phyloP scores from a whole-genome alignment of 30 jellyfish, hydroid and myxozoan species.

The Turritopsis rubra region DNA sequence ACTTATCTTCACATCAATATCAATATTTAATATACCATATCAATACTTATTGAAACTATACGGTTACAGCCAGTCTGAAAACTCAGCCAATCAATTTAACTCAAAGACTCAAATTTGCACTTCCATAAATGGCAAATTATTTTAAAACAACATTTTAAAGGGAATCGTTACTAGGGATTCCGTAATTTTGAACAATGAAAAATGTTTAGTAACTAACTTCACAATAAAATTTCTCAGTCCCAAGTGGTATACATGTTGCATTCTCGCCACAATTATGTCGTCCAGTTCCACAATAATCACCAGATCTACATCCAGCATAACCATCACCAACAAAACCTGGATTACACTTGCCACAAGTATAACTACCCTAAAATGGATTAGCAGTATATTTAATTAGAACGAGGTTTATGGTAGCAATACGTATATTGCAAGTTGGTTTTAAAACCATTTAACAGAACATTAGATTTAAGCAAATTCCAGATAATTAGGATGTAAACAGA shows the following conservation, averaged over 20 bases:
- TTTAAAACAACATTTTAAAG: too few relatives aligned
- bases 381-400: too few relatives aligned
- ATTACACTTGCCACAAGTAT: slow-evolving; percentile 76
- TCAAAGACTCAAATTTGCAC: too few relatives aligned
- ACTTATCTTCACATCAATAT: too few relatives aligned
- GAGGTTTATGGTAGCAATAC: not conserved
- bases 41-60: too few relatives aligned
- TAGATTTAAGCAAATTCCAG: not conserved
- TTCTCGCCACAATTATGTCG: slow-evolving; percentile 36
- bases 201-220: slow-evolving; percentile 48
- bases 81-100: too few relatives aligned
- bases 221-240: slow-evolving; percentile 54
- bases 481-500: too few relatives aligned
- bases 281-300: slow-evolving; percentile 69
- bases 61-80: too few relatives aligned
- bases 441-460: not conserved
- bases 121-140: too few relatives aligned
- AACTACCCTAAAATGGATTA: slow-evolving; percentile 68
- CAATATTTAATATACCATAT: too few relatives aligned
- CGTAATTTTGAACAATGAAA: too few relatives aligned
- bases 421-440: not conserved
- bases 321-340: slow-evolving; percentile 96
- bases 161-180: too few relatives aligned
- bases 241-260: slow-evolving; percentile 68
- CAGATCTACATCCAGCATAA: slow-evolving; percentile 85